phyloP scores from a whole-genome alignment of 2,888 invertebrate genomes.

The Brachyopa scutellaris region DNA sequence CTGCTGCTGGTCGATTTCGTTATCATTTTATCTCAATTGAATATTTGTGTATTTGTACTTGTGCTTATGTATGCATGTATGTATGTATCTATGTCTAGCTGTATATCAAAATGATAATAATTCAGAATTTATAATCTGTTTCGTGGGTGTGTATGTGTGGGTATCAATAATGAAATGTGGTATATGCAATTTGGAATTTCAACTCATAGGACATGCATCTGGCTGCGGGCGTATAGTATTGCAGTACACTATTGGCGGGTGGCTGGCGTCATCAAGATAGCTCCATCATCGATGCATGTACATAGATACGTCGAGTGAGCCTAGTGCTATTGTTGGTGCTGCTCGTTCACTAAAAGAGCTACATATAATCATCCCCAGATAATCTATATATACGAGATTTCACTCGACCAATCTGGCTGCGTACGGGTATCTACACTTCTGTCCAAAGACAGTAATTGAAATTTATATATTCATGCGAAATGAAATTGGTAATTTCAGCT shows the following conservation, averaged over 20 bases:
- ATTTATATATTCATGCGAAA: slow-evolving; percentile 78
- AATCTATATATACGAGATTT: slow-evolving; percentile 42
- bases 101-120: slow-evolving; percentile 65
- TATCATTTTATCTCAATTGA: slow-evolving; percentile 28
- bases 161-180: slow-evolving; percentile 71
- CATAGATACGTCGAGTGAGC: neutral
- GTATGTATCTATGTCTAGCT: neutral
- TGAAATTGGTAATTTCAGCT: slow-evolving; percentile 79
- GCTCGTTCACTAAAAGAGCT: slow-evolving; percentile 48
- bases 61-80: neutral
- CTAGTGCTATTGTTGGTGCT: slow-evolving; percentile 1
- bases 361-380: slow-evolving; percentile 56
- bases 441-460: slow-evolving; percentile 71
- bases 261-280: slow-evolving; percentile 48
- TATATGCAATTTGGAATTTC: slow-evolving; percentile 67
- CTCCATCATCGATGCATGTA: neutral
- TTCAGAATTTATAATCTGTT: slow-evolving; percentile 42
- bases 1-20: slow-evolving; percentile 36
- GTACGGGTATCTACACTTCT: too few species aligned
- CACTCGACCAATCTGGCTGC: slow-evolving; percentile 57
- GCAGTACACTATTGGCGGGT: slow-evolving; percentile 13
- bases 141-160: slow-evolving; percentile 24
- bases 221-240: slow-evolving; percentile 56
- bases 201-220: slow-evolving; percentile 53
- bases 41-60: neutral